Evolutionary conservation across 2,888 invertebrate genomes (phyloP), one percentile per base, ranked within the genome.

Genomic region (Parnassius orleans): DNA sequence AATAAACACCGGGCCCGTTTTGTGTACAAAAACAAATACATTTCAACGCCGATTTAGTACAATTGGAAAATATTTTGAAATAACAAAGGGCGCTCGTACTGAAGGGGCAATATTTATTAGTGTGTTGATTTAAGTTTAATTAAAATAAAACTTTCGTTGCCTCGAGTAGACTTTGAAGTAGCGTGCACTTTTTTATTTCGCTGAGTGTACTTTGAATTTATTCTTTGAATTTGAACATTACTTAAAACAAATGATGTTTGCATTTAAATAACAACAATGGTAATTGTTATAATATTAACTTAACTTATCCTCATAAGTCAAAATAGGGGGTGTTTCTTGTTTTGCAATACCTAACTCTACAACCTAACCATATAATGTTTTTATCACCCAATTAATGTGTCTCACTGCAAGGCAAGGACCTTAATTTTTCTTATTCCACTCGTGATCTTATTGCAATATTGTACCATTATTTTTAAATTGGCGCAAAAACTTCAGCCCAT

Each of bases 61-160:
- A 60, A 53, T 60, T 19, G 53, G 53, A 19, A 43, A 60, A 60
- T 54, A 50, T 51, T 61, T 61, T 61, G 33, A 50, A 56, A 56
- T 41, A 61, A 61, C 55, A 55, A 61, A 56, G 54, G 44, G 51
- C 44, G 46, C 42, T 55, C 44, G 14, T 56, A 50, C 55, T 12
- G 43, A 53, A 46, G 55, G 63, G 55, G 55, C 51, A 41, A 55
- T 63, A 59, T 63, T 63, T 63, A 63, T 52, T 58, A 51, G 63
- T 63, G 63, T 63, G 42, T 53, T 24, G 57, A 56, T 60, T 60
- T 59, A 57, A 60, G 9, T 60, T 60, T 51, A 63, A 63, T 63
- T 63, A 63, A 60, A 63, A 55, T 10, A 48, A 14, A 15, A 48
- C 2, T 2, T 14, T 46, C 51, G 33, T 9, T 19, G 43, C 14